Percentiles rank a stretch among this genome's conserved stretches.
Evolutionary conservation across 2,797 vertebrate species (phyloP).

Genomic region (Pitangus sulphuratus): DNA sequence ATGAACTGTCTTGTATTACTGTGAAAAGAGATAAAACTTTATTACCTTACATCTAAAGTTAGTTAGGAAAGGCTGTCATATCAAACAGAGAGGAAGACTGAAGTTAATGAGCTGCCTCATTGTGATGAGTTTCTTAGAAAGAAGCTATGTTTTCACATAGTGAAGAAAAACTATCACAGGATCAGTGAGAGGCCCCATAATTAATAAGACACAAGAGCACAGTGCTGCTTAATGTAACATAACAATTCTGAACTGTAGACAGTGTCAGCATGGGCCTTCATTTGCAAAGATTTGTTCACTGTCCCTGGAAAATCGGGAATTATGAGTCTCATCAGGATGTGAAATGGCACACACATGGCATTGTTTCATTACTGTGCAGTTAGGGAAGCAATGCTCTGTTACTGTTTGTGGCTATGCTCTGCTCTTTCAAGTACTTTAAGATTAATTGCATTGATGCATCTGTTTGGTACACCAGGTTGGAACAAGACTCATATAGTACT

Average conservation of each 20-base stretch:
- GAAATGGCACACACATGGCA: not conserved
- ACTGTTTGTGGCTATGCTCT: not conserved
- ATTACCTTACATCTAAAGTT: slow-evolving; percentile 62
- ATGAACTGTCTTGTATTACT: slow-evolving; percentile 45
- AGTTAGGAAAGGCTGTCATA: slow-evolving; percentile 63
- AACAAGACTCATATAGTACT: not conserved
- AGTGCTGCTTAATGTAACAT: slow-evolving; percentile 82
- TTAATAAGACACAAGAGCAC: slow-evolving; percentile 74
- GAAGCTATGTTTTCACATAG: slow-evolving; percentile 50
- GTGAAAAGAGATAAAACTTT: slow-evolving; percentile 74
- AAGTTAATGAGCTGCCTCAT: slow-evolving; percentile 75
- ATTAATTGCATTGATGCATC: not conserved
- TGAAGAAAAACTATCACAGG: slow-evolving; percentile 42
- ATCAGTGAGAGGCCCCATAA: slow-evolving; percentile 72
- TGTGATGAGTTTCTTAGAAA: slow-evolving; percentile 35
- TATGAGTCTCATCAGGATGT: slow-evolving; percentile 45
- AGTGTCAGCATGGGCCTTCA: slow-evolving; percentile 73
- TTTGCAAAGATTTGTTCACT: slow-evolving; percentile 53
- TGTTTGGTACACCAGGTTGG: not conserved
- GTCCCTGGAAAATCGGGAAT: slow-evolving; percentile 55
- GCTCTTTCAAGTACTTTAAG: not conserved
- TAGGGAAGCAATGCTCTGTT: not conserved
- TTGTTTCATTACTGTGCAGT: slow-evolving; percentile 18
- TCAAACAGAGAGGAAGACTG: slow-evolving; percentile 61
- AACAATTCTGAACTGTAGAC: slow-evolving; percentile 77